Evolutionary conservation across 2,113 vertebrate species (phyloP).

Genomic region (Ciconia stormi): DNA sequence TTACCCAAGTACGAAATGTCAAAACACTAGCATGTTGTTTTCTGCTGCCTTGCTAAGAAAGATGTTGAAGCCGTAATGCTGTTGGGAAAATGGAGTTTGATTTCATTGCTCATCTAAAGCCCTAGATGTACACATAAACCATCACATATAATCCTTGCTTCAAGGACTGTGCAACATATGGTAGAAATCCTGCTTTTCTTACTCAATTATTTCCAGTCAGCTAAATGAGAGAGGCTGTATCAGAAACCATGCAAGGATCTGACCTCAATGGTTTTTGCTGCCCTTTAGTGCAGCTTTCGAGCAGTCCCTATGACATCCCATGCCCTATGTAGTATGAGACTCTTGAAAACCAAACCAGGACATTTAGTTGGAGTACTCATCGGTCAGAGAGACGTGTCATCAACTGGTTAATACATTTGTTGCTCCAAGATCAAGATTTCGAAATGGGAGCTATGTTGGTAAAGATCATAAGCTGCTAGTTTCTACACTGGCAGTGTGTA

Average conservation of each 20-base stretch:
- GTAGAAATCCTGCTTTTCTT: background rate
- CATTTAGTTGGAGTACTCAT: background rate
- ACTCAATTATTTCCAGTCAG: background rate
- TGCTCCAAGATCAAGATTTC: background rate
- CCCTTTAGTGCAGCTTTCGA: background rate
- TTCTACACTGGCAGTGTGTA: background rate
- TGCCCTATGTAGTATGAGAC: background rate
- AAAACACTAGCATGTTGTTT: background rate
- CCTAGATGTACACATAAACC: background rate
- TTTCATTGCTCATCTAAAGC: background rate
- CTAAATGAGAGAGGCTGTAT: background rate
- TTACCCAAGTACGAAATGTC: background rate
- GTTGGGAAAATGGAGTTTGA: background rate
- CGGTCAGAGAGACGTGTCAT: background rate
- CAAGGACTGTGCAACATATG: background rate
- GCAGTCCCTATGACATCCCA: background rate
- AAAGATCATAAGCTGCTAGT: background rate
- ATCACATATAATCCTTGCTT: background rate
- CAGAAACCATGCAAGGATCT: background rate
- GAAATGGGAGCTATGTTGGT: background rate
- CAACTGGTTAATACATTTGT: fast-evolving
- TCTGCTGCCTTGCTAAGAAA: background rate
- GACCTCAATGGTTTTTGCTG: background rate
- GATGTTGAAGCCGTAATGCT: background rate
- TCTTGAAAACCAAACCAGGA: background rate